phyloP scores from a whole-genome alignment of 2,113 vertebrate species.

The Urocitellus parryii region DNA sequence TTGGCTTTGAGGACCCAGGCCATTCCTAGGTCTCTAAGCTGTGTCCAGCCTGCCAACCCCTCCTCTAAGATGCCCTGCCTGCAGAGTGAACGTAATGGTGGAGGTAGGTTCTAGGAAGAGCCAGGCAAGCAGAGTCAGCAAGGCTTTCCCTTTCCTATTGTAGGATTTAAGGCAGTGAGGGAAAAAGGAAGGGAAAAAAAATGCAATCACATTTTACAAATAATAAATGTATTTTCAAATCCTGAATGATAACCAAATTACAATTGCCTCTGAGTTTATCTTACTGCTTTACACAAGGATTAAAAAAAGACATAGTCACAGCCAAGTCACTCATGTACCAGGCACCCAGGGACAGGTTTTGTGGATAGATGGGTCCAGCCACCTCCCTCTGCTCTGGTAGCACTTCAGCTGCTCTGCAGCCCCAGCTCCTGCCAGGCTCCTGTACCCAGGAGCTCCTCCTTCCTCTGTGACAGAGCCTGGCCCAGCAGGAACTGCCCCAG shows the following conservation, averaged over 20 bases:
- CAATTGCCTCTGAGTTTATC: slow-evolving; percentile 64
- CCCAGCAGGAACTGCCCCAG: neutral
- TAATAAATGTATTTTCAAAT: slow-evolving; percentile 83
- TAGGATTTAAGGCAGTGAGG: neutral
- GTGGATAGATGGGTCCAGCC: slow-evolving; percentile 28
- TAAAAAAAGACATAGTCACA: slow-evolving; percentile 71
- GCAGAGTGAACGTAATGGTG: neutral
- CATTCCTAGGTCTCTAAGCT: neutral
- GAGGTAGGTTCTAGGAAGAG: neutral
- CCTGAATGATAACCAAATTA: slow-evolving; percentile 76
- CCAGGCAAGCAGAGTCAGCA: neutral
- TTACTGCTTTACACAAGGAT: slow-evolving; percentile 75
- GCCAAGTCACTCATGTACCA: slow-evolving; percentile 37
- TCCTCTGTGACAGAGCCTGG: neutral
- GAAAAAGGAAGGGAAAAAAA: slow-evolving; percentile 37
- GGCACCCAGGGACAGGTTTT: neutral
- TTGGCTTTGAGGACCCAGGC: neutral
- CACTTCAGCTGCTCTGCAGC: neutral
- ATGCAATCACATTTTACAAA: slow-evolving; percentile 80
- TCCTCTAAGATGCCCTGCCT: neutral
- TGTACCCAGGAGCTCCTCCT: neutral
- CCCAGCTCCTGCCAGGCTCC: neutral
- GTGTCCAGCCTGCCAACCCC: neutral
- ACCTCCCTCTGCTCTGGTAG: neutral
- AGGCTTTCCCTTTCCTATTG: neutral